phyloP scores from a whole-genome alignment of 2,888 invertebrate species.

The Gibbula magus region DNA sequence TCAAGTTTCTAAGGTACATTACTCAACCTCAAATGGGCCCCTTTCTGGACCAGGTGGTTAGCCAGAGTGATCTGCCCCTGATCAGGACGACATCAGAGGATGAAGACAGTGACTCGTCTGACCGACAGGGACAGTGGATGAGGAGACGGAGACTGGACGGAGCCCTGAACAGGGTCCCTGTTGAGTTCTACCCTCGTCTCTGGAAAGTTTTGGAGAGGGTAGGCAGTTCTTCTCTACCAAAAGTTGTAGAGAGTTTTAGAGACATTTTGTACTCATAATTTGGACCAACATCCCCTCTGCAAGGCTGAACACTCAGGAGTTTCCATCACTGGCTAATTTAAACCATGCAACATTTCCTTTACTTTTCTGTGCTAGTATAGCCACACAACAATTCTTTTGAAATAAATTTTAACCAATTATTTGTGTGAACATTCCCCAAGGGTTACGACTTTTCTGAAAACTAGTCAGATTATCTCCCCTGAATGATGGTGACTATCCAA shows the following conservation, averaged over 20 bases:
- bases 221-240: slow-evolving; percentile 70
- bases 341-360: no score
- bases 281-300: neutral
- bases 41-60: slow-evolving; percentile 12
- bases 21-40: neutral
- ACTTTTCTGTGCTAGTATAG: no score
- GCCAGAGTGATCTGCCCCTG: slow-evolving; percentile 37
- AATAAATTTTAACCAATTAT: no score
- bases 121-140: slow-evolving; percentile 97
- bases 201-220: slow-evolving; percentile 80
- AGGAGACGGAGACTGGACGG: slow-evolving; percentile 95
- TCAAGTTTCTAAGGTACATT: no score
- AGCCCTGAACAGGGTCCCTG: slow-evolving; percentile 95
- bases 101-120: slow-evolving; percentile 71
- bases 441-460: no score
- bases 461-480: no score
- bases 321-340: no score
- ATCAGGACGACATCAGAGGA: slow-evolving; percentile 39
- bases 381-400: no score
- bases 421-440: no score
- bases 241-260: neutral
- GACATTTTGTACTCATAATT: neutral
- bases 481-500: no score
- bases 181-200: slow-evolving; percentile 95
- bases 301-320: no score